Conservation (phyloP, 1,140 invertebrate genomes). For the Polypedilum pembai region DNA sequence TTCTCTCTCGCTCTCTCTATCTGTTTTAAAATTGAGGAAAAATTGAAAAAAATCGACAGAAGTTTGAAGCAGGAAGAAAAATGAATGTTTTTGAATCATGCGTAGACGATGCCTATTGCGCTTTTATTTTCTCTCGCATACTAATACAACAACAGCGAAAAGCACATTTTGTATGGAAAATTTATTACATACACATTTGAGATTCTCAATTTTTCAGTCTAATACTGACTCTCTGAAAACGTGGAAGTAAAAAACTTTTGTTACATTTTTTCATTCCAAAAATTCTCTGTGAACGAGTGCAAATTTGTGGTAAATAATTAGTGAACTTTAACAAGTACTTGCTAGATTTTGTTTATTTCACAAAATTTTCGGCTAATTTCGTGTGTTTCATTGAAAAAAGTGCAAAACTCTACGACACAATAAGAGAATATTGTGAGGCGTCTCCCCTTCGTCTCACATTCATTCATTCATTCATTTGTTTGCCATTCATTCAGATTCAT, state of each 20-base stretch:
- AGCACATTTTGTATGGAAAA: slow-evolving; percentile 24
- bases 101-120: background rate
- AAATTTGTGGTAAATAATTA: slow-evolving; percentile 13
- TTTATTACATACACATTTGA: background rate
- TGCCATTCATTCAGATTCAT: background rate
- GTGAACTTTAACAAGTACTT: background rate
- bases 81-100: background rate
- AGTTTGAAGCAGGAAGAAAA: background rate
- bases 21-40: no score
- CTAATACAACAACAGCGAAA: background rate
- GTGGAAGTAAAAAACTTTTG: slow-evolving; percentile 7
- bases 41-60: background rate
- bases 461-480: slow-evolving; percentile 6
- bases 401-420: background rate
- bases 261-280: background rate
- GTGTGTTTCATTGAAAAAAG: background rate
- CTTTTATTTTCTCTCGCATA: slow-evolving; percentile 3
- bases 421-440: slow-evolving; percentile 21
- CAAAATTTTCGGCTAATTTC: background rate
- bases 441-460: background rate
- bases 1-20: background rate
- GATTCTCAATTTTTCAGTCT: slow-evolving; percentile 28
- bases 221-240: slow-evolving; percentile 22
- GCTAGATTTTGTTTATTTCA: background rate
- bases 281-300: background rate